Base-by-base conservation (phyloP, 2,888 invertebrate genomes). In the Archips crataeganus region DNA sequence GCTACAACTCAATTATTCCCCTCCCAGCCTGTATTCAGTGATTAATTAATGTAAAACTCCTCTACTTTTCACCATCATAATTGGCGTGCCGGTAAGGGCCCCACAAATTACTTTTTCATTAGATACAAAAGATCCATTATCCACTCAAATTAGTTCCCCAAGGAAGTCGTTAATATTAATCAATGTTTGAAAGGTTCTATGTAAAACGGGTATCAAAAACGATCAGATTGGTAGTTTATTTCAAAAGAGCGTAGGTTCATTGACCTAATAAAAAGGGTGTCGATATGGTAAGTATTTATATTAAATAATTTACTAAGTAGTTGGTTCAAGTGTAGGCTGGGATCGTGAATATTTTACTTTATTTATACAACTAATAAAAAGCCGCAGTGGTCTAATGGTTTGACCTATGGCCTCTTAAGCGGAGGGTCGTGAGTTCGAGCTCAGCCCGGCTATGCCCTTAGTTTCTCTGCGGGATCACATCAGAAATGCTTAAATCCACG, bases 81-180 rank as follows among this genome's bases (percentile, higher is more conserved):
- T 91, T 90, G 87, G 86, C 79, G 75, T 83, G 82, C 80, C 80
- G 78, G 82, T 73, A 74, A 83, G 82, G 81, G 83, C 81, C 79
- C 80, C 82, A 87, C 85, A 90, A 90, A 92, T 92, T 92, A 92
- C 92, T 91, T 93, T 93, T 92, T 88, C 88, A 88, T 86, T 82
- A 85, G 85, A 84, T 89, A 91, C 92, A 91, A 92, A 91, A 91
- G 91, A 86, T 87, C 92, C 90, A 93, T 93, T 93, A 92, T 92
- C 88, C 90, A 91, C 89, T 90, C 89, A 92, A 94, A 93, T 93
- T 93, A 90, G 91, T 88, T 90, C 84, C 84, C 85, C 79, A 83
- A 85, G 87, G 87, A 89, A 90, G 90, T 90, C 91, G 91, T 94
- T 93, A 92, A 93, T 94, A 89, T 91, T 91, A 91, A 92, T 93